A percentile compares a stretch with the other conserved stretches of the same genome.
These are phyloP conservation scores for Sitophilus oryzae DNA, from an alignment of 1,140 invertebrate species.

Conservation along the genomic window DNA sequence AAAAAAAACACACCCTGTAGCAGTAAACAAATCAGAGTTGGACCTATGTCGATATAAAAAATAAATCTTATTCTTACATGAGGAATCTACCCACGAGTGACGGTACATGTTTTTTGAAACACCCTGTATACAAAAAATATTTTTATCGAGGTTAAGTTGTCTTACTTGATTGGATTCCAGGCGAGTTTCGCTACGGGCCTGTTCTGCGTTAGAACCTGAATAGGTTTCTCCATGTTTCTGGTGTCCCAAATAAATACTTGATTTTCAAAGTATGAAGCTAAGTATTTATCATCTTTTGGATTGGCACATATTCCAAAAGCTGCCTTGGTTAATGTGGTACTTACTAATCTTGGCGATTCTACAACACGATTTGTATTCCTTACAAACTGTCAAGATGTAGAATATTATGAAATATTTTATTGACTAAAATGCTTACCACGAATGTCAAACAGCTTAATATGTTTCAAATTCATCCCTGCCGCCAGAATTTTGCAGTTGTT, in stretches of 20 bases:
- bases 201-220: constrained; percentile 64
- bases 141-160: too few species aligned
- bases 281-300: constrained; percentile 65
- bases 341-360: constrained; percentile 68
- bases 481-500: constrained; percentile 67
- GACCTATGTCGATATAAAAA: too few species aligned
- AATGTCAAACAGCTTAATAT: constrained; percentile 85
- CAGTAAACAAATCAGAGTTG: too few species aligned
- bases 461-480: constrained; percentile 82
- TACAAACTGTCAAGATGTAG: too few species aligned
- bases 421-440: constrained; percentile 79
- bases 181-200: constrained; percentile 68
- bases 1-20: too few species aligned
- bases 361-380: constrained; percentile 32
- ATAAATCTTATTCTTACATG: too few species aligned
- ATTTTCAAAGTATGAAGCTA: constrained; percentile 79
- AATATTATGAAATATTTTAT: too few species aligned
- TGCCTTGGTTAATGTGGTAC: constrained; percentile 71
- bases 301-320: constrained; percentile 77
- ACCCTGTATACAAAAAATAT: too few species aligned
- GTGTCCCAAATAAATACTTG: constrained; percentile 83
- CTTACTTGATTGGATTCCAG: constrained; percentile 85
- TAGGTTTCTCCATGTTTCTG: constrained; percentile 78
- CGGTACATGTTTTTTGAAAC: too few species aligned
- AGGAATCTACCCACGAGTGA: too few species aligned